Conservation (phyloP, 2,113 vertebrate species). For the Silurus asotus region DNA sequence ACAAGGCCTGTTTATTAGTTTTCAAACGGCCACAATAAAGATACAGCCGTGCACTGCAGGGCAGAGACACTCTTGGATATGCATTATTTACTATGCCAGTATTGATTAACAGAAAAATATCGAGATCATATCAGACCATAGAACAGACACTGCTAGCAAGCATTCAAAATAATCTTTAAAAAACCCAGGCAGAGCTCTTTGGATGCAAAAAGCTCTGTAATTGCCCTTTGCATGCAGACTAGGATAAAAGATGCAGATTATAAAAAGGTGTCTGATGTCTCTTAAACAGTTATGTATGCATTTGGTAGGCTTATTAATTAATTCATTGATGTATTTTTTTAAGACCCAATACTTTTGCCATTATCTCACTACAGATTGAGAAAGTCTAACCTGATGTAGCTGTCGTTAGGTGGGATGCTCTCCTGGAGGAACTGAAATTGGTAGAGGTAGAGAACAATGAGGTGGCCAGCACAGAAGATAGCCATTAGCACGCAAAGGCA, state of each 20-base stretch:
- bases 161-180: background rate
- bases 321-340: background rate
- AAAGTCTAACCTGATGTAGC: conserved; percentile 80
- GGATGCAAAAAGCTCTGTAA: background rate
- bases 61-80: conserved; percentile 17
- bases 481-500: conserved; percentile 97
- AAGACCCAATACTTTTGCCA: background rate
- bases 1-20: background rate
- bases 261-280: too few species aligned
- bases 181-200: background rate
- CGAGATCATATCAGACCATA: background rate
- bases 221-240: background rate
- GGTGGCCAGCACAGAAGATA: conserved; percentile 94
- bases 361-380: background rate
- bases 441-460: conserved; percentile 94
- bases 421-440: conserved; percentile 98
- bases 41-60: background rate
- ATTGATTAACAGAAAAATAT: background rate
- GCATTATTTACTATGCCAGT: conserved; percentile 22
- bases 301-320: background rate
- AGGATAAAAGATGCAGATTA: background rate
- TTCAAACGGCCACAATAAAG: background rate
- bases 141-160: conserved; percentile 41
- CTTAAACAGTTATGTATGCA: background rate
- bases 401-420: conserved; percentile 79